A percentile compares a stretch with the other conserved stretches of the same genome.
Evolutionary conservation across 2,113 vertebrate genomes (phyloP).

Genomic region (Gadus chalcogrammus): DNA sequence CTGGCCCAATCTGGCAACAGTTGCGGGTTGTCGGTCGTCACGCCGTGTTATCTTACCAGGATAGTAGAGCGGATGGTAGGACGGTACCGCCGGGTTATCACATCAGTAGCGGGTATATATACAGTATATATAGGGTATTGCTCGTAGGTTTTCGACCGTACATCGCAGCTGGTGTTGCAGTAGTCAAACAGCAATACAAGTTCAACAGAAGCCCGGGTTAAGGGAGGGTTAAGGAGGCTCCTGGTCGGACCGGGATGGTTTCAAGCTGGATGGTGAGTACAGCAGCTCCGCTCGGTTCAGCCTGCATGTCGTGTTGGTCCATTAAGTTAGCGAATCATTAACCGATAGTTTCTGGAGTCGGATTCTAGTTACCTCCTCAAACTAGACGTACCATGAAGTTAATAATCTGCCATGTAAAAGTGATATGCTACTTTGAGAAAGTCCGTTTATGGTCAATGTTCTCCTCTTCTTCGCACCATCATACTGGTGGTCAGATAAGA

Average conservation of each 20-base stretch:
- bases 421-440: too few species aligned
- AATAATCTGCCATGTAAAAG: not conserved
- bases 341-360: too few species aligned
- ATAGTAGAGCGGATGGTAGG: constrained; percentile 18
- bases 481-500: not conserved
- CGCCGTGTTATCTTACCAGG: too few species aligned
- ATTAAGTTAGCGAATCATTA: not conserved
- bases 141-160: too few species aligned
- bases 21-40: too few species aligned
- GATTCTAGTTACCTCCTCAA: too few species aligned
- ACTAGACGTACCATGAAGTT: too few species aligned
- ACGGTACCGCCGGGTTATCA: constrained; percentile 12
- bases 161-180: not conserved
- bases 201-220: constrained; percentile 15
- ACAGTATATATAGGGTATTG: not conserved
- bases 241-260: constrained; percentile 43
- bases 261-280: constrained; percentile 66
- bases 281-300: constrained; percentile 26
- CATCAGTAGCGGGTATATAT: too few species aligned
- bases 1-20: too few species aligned
- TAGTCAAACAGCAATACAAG: constrained; percentile 6
- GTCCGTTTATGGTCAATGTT: too few species aligned
- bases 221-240: constrained; percentile 28
- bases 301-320: not conserved
- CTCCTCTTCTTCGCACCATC: too few species aligned